Percentiles rank a stretch among this genome's conserved stretches.
Evolutionary conservation across 2,888 invertebrate genomes (phyloP).

Genomic region (Invenusta paracnida): DNA sequence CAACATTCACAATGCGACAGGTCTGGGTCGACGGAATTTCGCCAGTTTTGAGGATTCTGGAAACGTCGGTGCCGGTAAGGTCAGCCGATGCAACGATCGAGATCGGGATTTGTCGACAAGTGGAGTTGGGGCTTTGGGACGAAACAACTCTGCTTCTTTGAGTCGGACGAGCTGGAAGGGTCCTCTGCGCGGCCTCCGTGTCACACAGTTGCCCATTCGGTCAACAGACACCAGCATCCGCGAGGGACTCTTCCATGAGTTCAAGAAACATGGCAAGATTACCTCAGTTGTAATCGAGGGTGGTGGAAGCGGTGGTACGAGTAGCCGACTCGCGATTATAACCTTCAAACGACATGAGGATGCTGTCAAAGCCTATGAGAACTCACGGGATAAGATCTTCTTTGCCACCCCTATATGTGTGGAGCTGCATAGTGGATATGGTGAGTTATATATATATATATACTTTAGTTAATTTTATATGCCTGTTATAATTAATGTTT

Average conservation of each 20-base stretch:
- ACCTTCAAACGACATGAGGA: slow-evolving; percentile 89
- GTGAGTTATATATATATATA: slow-evolving; percentile 50
- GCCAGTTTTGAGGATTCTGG: no score
- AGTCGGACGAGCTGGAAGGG: no score
- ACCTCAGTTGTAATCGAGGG: slow-evolving; percentile 86
- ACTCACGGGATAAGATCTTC: slow-evolving; percentile 89
- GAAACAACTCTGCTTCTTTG: background rate
- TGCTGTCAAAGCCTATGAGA: slow-evolving; percentile 88
- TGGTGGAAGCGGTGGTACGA: slow-evolving; percentile 69
- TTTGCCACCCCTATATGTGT: slow-evolving; percentile 95
- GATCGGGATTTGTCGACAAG: background rate
- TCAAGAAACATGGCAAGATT: slow-evolving; percentile 95
- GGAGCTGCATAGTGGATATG: slow-evolving; percentile 78
- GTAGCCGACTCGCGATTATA: slow-evolving; percentile 84
- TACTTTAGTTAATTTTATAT: no score
- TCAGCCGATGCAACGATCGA: no score
- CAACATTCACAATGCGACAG: no score
- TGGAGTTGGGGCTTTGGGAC: background rate
- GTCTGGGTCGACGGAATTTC: no score
- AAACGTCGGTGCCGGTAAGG: no score
- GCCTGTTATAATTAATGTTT: no score
- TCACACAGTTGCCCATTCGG: slow-evolving; percentile 30
- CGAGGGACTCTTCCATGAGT: slow-evolving; percentile 94
- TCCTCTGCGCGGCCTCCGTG: slow-evolving; percentile 21
- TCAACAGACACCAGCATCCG: slow-evolving; percentile 78